These are phyloP conservation scores for Jaculus jaculus DNA, from an alignment of 2,113 vertebrate genomes.

Conservation along the genomic window DNA sequence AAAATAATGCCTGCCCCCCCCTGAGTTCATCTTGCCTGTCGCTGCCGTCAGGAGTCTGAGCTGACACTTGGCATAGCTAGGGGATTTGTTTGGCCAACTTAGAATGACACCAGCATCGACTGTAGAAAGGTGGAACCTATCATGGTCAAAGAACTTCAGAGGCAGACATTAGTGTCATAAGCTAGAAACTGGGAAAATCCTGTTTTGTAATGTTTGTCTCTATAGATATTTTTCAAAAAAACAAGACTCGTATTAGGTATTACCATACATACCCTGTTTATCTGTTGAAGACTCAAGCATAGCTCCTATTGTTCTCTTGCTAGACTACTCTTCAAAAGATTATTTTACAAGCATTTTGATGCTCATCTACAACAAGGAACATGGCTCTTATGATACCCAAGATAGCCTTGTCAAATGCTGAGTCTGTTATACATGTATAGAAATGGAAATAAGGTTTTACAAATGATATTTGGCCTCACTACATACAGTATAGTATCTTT, in stretches of 20 bases:
- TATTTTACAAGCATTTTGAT: background rate
- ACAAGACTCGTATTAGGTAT: accelerated
- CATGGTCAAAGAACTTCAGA: background rate
- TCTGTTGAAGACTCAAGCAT: background rate
- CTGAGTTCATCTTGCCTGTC: accelerated
- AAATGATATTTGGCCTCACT: background rate
- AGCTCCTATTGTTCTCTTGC: background rate
- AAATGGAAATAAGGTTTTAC: background rate
- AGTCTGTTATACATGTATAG: background rate
- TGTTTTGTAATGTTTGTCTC: background rate
- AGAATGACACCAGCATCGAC: background rate
- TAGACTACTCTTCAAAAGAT: background rate
- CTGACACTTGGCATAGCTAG: background rate
- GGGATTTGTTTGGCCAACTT: background rate
- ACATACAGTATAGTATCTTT: background rate
- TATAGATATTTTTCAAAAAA: background rate
- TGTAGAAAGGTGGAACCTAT: background rate
- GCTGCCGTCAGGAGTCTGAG: background rate
- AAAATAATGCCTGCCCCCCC: background rate
- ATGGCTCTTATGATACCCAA: background rate
- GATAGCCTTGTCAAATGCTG: background rate
- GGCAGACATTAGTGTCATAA: background rate
- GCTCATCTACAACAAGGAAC: background rate
- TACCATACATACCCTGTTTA: background rate
- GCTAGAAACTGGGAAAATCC: background rate